Conservation (phyloP, 2,113 vertebrate species). For the Podarcis muralis region DNA sequence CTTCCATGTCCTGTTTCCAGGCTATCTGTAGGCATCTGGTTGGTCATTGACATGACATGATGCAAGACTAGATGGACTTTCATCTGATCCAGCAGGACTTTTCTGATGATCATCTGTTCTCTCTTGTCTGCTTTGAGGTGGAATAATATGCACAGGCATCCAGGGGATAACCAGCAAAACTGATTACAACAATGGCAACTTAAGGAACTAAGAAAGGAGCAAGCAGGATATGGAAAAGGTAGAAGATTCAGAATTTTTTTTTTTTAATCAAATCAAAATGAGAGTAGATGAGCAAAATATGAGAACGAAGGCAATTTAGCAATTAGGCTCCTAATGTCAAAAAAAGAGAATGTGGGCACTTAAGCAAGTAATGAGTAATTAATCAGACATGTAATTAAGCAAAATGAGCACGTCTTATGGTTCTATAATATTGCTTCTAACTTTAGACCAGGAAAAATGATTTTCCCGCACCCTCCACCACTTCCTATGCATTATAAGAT, state of each 20-base stretch:
- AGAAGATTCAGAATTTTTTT: background rate
- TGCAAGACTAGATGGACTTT: no score
- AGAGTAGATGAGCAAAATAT: slow-evolving; percentile 28
- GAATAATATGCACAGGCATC: background rate
- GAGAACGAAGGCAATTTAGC: slow-evolving; percentile 1
- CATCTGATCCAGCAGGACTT: background rate
- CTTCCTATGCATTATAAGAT: background rate
- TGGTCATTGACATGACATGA: no score
- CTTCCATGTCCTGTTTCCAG: background rate
- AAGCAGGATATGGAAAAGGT: background rate
- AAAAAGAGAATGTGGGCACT: background rate
- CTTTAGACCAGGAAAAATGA: background rate
- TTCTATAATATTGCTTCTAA: slow-evolving; percentile 38
- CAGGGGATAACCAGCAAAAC: background rate
- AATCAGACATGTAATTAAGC: slow-evolving; percentile 33
- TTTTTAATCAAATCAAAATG: background rate
- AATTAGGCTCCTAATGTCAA: slow-evolving; percentile 23
- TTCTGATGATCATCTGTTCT: background rate
- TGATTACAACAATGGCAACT: background rate
- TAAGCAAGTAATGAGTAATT: slow-evolving; percentile 48
- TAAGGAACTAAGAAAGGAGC: background rate
- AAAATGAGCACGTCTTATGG: slow-evolving; percentile 41
- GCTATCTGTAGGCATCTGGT: background rate
- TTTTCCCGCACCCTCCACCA: background rate
- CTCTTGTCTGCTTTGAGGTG: background rate